Evolutionary conservation across 1,140 invertebrate species (phyloP).

Genomic region (Agrypnia vestita): DNA sequence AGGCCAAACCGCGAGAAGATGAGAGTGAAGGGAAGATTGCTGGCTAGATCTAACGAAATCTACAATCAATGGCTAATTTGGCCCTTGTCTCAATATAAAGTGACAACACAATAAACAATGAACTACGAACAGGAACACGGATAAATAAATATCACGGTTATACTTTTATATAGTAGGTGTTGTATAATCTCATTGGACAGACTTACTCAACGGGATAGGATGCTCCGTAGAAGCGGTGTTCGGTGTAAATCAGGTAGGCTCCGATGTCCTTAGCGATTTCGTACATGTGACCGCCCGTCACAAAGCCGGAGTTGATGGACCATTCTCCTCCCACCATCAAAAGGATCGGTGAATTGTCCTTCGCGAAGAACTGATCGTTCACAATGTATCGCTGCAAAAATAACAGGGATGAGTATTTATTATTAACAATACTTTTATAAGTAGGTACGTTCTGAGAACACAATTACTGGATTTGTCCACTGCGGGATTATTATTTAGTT

Average conservation of each 20-base stretch:
- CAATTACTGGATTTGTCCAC: background rate
- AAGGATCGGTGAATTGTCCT: conserved; percentile 70
- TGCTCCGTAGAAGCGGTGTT: conserved; percentile 89
- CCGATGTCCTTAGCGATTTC: conserved; percentile 77
- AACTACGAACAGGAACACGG: too few relatives aligned
- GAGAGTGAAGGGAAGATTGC: too few relatives aligned
- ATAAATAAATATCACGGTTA: too few relatives aligned
- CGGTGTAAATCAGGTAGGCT: conserved; percentile 80
- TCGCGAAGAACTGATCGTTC: conserved; percentile 77
- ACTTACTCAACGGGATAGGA: conserved; percentile 82
- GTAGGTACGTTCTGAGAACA: background rate
- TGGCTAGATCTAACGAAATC: too few relatives aligned
- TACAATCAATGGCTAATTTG: too few relatives aligned
- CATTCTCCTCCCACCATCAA: conserved; percentile 81
- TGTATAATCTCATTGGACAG: too few relatives aligned
- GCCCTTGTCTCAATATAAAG: too few relatives aligned
- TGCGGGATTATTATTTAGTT: too few relatives aligned
- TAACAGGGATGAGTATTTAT: conserved; percentile 32
- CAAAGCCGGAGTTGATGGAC: conserved; percentile 71
- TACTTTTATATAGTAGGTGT: too few relatives aligned
- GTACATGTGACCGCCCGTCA: conserved; percentile 75
- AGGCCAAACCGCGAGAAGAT: too few relatives aligned
- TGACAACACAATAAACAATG: too few relatives aligned
- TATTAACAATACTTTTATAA: background rate
- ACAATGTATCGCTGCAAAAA: conserved; percentile 75